phyloP scores from a whole-genome alignment of 1,140 invertebrate genomes.

The Luehdorfia chinensis region DNA sequence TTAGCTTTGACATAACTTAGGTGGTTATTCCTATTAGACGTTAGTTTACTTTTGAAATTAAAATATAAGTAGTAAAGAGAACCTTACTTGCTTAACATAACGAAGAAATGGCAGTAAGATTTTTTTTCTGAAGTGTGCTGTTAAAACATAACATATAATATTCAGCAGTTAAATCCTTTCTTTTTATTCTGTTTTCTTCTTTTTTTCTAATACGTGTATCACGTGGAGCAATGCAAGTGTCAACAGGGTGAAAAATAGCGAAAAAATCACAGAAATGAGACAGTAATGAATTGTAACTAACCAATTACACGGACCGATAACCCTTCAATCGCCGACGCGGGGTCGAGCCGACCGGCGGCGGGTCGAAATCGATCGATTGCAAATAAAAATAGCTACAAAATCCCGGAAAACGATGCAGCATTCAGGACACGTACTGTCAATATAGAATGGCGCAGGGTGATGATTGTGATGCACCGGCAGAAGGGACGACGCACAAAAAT shows the following conservation, averaged over 20 bases:
- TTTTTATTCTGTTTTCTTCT: too few species aligned
- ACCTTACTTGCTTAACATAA: too few species aligned
- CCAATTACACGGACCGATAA: slow-evolving; percentile 66
- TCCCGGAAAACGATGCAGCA: slow-evolving; percentile 58
- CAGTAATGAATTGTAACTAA: slow-evolving; percentile 72
- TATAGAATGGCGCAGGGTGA: slow-evolving; percentile 62
- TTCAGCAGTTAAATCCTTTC: too few species aligned
- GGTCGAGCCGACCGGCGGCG: slow-evolving; percentile 37
- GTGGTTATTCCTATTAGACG: too few species aligned
- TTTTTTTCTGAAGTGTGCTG: too few species aligned
- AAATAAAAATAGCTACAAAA: slow-evolving; percentile 71
- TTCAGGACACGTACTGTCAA: slow-evolving; percentile 70
- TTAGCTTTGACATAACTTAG: too few species aligned
- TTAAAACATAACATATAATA: too few species aligned
- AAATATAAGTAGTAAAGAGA: too few species aligned
- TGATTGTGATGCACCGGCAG: slow-evolving; percentile 66
- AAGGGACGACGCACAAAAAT: slow-evolving; percentile 54
- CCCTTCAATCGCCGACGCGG: slow-evolving; percentile 55
- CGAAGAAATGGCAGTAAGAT: too few species aligned
- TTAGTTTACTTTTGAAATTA: too few species aligned
- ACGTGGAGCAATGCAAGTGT: too few species aligned
- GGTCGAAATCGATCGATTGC: slow-evolving; percentile 42
- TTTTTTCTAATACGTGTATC: too few species aligned
- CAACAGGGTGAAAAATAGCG: neutral
- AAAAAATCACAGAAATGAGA: slow-evolving; percentile 49